Evolutionary conservation across 1,140 invertebrate genomes (phyloP), one percentile per base, ranked within the genome.

Genomic region (Aleiodes sp.): DNA sequence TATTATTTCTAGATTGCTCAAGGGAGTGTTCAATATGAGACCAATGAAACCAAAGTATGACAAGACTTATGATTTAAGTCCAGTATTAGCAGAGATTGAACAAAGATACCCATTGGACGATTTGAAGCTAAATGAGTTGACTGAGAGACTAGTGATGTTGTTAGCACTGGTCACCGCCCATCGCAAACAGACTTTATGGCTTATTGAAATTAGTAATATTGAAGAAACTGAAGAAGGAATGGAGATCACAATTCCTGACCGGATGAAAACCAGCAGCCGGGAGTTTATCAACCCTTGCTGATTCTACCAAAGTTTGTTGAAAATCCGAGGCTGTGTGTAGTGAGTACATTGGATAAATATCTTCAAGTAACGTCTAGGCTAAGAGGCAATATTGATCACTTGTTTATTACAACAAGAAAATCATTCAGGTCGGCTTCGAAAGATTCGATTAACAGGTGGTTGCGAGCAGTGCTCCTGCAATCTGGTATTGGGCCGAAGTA

Each of bases 31-130:
- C 12, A 67, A 67, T 14, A 28, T 57, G 19, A 19, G 65, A 63
- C 68, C 60, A 2, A 35, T 6, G 2, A 70, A 57, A 21, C 68
- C 68, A 7, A 70, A 43, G 16, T 69, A 69, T 37, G 59, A 69
- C 8, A 35, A 46, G 21, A 69, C 39, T 33, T 63, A 56, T 46
- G 28, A 52, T 19, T 37, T 46, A 10, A 26, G 21, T 26, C 26
- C 46, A 14, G 43, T 65, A 2, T 29, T 65, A 7, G 31, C 28
- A n/a, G n/a, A 31, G 14, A 9, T 56, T 33, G 7, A 29, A 16
- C 28, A 56, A 31, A 31, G 26, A 29, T 31, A 28, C 4, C 26
- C 64, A 2, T 16, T 62, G 10, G 16, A 31, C n/a, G 35, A 12
- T 62, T 33, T 39, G 9, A 62, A 16, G 4, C 10, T 62, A 33